Evolutionary conservation across 2,888 invertebrate genomes (phyloP), one percentile per base, ranked within the genome.

Genomic region (Noctua pronuba): DNA sequence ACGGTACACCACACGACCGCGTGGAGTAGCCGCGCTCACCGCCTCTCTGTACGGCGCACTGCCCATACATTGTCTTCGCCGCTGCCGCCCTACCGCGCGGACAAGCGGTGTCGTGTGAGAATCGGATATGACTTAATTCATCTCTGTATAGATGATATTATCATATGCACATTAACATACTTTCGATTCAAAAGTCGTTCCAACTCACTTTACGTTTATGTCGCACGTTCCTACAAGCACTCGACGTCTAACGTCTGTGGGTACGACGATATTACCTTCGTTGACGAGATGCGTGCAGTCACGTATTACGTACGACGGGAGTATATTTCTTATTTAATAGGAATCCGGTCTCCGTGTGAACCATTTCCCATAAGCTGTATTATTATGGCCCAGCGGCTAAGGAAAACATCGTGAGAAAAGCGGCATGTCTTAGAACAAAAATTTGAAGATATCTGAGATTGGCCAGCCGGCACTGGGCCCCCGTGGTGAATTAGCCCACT

Each of bases 261-360:
- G 10, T 62, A 49, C 21, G 24, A 7, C 16, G n/a, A 44, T 52
- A 66, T 58, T 73, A 18, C 35, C 31, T 31, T 73, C 35, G 21
- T 35, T 70, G 77, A 71, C 46, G 66, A 67, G 82, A 35, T 49
- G 41, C 77, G 58, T 77, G 68, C 77, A 31, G 64, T 82, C 77
- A 82, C 77, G 82, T 82, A 66, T 46, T 35, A 62, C 35, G 28
- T 13, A 16, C 21, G 62, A 44, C 38, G 41, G 10, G 49, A n/a
- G 52, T 66, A 31, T 66, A 66, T 71, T 71, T 77, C 46, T 66
- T 55, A 66, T 81, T 58, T 80, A 60, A 55, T 49, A 60, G 55
- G 68, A 60, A 58, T 60, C n/a, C 67, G 18, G 65, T 55, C 68
- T 21, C 35, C 64, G 31, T 75, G 81, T n/a, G 77, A 81, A 81